These are phyloP conservation scores for Hypsibius dujardini DNA, from an alignment of 1,140 invertebrate genomes.

Conservation along the genomic window DNA sequence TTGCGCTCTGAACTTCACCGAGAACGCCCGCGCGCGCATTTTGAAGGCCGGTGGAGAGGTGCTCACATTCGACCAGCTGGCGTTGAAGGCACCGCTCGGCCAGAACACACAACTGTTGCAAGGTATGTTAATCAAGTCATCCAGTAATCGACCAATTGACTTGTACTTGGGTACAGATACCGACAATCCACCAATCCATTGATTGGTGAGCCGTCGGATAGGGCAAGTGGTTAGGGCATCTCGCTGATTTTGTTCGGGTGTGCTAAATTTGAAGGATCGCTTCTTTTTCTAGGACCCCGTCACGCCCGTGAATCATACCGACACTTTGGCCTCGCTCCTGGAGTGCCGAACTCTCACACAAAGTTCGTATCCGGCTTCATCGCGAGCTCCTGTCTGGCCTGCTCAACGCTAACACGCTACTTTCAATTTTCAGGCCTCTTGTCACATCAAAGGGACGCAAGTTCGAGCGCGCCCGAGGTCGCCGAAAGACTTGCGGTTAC, in stretches of 20 bases:
- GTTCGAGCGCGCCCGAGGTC: constrained; percentile 83
- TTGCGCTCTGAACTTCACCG: constrained; percentile 78
- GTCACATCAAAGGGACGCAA: constrained; percentile 91
- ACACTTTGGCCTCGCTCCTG: constrained; percentile 91
- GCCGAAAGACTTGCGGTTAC: constrained; percentile 85
- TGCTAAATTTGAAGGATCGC: constrained; percentile 17
- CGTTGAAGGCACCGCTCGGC: constrained; percentile 72
- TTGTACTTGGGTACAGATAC: too few species aligned
- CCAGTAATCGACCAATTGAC: constrained; percentile 27
- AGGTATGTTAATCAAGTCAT: too few species aligned
- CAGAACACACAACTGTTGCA: constrained; percentile 83
- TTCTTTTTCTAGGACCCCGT: constrained; percentile 44
- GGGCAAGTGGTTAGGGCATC: too few species aligned
- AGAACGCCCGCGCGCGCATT: constrained; percentile 79
- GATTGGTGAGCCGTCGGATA: too few species aligned
- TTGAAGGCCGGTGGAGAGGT: constrained; percentile 87
- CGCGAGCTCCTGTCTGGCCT: too few species aligned
- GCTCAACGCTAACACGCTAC: too few species aligned
- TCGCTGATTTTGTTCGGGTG: not conserved
- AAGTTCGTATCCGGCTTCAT: too few species aligned
- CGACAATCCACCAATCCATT: too few species aligned
- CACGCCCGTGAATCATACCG: constrained; percentile 78
- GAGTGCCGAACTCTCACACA: constrained; percentile 85
- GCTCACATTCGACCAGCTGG: constrained; percentile 93
- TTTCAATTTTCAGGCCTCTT: constrained; percentile 43